These are phyloP conservation scores for Enteromius afrohamiltoni DNA, from an alignment of 2,797 vertebrate genomes.

Conservation along the genomic window DNA sequence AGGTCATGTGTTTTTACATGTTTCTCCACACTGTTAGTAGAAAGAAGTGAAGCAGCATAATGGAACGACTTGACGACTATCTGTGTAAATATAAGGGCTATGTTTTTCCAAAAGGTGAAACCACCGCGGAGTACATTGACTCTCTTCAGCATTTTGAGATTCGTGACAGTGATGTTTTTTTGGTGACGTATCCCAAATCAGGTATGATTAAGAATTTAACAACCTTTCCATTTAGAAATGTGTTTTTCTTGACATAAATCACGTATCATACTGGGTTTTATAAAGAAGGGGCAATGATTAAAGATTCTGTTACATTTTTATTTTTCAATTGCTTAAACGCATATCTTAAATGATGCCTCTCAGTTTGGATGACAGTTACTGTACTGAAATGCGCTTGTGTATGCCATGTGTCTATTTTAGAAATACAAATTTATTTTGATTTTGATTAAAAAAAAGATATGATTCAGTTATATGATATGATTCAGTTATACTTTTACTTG, in stretches of 20 bases:
- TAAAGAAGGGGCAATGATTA: neutral
- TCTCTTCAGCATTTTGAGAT: slow-evolving; percentile 71
- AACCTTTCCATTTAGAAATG: neutral
- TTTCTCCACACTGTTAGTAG: neutral
- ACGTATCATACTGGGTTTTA: neutral
- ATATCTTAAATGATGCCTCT: too few species aligned
- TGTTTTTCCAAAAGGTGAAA: slow-evolving; percentile 29
- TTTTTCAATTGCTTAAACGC: too few species aligned
- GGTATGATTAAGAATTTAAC: slow-evolving; percentile 58
- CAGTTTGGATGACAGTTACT: too few species aligned
- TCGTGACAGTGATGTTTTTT: slow-evolving; percentile 67
- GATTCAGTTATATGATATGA: too few species aligned
- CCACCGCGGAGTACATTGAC: slow-evolving; percentile 68
- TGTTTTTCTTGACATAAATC: neutral
- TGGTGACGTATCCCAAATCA: slow-evolving; percentile 75
- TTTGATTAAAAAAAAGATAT: too few species aligned
- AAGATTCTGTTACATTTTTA: neutral
- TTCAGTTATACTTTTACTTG: too few species aligned
- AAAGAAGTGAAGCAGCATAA: slow-evolving; percentile 37
- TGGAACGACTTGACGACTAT: slow-evolving; percentile 64
- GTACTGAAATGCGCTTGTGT: too few species aligned
- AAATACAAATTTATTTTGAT: too few species aligned
- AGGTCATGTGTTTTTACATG: neutral
- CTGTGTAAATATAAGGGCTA: slow-evolving; percentile 68
- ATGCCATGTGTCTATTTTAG: too few species aligned